A percentile compares a stretch with the other conserved stretches of the same genome.
These are phyloP conservation scores for Catocala fraxini DNA, from an alignment of 2,888 invertebrate genomes.

Conservation along the genomic window DNA sequence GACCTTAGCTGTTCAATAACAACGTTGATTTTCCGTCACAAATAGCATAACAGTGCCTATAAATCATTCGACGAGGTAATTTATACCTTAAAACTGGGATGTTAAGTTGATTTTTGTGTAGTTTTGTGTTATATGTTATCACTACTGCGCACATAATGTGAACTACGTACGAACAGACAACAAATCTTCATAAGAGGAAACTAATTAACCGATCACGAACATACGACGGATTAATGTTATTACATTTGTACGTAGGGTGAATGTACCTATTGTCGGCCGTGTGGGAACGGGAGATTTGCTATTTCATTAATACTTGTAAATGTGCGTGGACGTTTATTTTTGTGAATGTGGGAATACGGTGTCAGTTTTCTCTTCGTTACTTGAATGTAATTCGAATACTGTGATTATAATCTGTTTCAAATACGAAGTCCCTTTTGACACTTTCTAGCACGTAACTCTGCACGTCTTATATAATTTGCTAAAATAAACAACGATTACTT, in stretches of 20 bases:
- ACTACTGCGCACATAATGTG: constrained; percentile 29
- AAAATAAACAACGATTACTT: too few species aligned
- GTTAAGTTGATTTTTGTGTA: constrained; percentile 26
- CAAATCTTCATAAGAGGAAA: constrained; percentile 70
- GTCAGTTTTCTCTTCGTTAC: too few species aligned
- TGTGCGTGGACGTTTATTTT: constrained; percentile 2
- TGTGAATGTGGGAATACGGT: not conserved
- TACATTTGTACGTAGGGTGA: constrained; percentile 51
- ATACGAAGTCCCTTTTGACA: too few species aligned
- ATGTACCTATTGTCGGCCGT: constrained; percentile 28
- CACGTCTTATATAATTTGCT: too few species aligned
- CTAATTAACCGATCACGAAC: constrained; percentile 75
- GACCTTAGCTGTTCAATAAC: constrained; percentile 8
- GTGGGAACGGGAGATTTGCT: constrained; percentile 30
- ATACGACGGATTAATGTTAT: constrained; percentile 68
- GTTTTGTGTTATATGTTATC: constrained; percentile 19
- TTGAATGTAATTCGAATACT: too few species aligned
- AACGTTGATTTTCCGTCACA: constrained; percentile 10
- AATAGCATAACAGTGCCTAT: not conserved
- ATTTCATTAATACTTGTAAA: constrained; percentile 22
- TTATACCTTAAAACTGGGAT: not conserved
- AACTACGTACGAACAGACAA: constrained; percentile 46
- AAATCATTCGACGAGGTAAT: constrained; percentile 4
- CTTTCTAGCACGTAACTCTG: too few species aligned
- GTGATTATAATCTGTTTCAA: too few species aligned